These are phyloP conservation scores for Poeciliopsis prolifica DNA, from an alignment of 2,113 vertebrate species.

Conservation along the genomic window DNA sequence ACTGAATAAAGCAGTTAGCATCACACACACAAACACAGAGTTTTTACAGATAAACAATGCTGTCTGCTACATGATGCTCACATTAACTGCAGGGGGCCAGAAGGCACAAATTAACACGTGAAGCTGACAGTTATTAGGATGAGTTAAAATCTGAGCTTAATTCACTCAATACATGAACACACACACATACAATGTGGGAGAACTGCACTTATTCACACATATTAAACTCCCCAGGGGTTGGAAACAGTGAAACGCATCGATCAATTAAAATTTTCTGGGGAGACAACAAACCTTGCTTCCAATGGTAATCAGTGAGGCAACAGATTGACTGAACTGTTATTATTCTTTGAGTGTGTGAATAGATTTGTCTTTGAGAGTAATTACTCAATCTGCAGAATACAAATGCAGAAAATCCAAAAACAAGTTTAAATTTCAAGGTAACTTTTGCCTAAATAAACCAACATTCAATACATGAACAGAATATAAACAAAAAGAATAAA, in stretches of 20 bases:
- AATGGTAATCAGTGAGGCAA: background rate
- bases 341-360: no score
- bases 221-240: background rate
- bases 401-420: no score
- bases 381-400: no score
- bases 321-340: no score
- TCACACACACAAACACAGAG: constrained; percentile 4
- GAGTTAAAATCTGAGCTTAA: constrained; percentile 37
- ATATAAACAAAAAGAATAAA: no score
- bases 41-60: constrained; percentile 9
- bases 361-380: no score
- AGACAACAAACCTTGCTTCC: background rate
- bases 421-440: no score
- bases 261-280: background rate
- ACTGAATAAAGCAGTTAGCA: constrained; percentile 71
- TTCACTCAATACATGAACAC: constrained; percentile 4
- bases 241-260: background rate
- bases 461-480: no score
- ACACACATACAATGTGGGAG: background rate
- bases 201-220: background rate
- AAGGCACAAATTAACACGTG: constrained; percentile 52
- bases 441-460: no score
- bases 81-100: constrained; percentile 8
- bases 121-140: constrained; percentile 55
- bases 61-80: constrained; percentile 37